Base-by-base conservation (phyloP, 1,140 invertebrate species). In the Aradophagus sp. region DNA sequence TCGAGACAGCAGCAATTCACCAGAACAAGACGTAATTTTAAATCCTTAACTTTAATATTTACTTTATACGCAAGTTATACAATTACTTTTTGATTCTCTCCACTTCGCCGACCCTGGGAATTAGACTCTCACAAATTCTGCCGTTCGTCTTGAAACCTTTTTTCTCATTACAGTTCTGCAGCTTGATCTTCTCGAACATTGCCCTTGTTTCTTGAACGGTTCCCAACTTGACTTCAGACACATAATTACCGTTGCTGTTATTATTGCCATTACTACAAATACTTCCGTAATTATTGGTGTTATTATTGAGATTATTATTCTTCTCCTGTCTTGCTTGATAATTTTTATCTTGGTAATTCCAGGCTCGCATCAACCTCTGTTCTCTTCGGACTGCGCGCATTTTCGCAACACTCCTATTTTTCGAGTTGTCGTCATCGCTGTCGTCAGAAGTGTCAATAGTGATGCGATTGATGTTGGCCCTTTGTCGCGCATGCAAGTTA, bases 401-500 rank as follows among this genome's bases (percentile, higher is more conserved):
- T 8, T 8, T 23, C 29, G 29, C 5, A 23, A 23, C 20, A 11
- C 2, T 31, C n/a, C 29, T 11, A 11, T 2, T 31, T 11, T 31
- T 31, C 29, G n/a, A 5, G 5, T 31, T 86, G 2, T 85, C 86
- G 5, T 88, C 85, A 13, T 84, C 88, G 80, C 78, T 86, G 42
- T 81, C 84, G 79, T 85, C 83, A 8, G 84, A 84, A 0, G 80
- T 82, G 13, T 86, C 81, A 0, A 75, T 66, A 0, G 78, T 63
- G 11, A 73, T 74, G 12, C 73, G 72, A 8, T 81, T 88, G 26
- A 87, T 80, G 38, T 79, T 88, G 29, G 87, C 83, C 29, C 88
- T 80, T 47, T 87, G 87, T 38, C 89, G 82, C 36, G 87, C 84
- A 47, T 88, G 82, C 5, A 80, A 79, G 11, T 83, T 86, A 20